Conservation (phyloP, 1,140 invertebrate genomes). For the Xylocopa sonorina region DNA sequence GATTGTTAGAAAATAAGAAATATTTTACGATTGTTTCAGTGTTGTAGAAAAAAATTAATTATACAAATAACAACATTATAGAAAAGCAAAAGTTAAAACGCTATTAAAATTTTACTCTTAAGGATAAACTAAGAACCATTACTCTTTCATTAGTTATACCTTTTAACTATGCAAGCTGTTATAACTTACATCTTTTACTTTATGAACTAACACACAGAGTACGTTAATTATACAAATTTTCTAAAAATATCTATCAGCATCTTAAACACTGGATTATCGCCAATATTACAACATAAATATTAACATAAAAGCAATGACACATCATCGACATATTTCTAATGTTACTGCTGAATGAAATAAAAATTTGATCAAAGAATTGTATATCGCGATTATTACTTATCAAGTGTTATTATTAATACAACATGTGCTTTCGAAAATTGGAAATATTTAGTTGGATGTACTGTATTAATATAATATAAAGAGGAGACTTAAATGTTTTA, state of each 20-base stretch:
- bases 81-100: not conserved
- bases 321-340: not conserved
- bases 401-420: not conserved
- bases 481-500: constrained; percentile 9
- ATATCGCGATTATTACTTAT: not conserved
- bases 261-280: constrained; percentile 50
- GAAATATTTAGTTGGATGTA: not conserved
- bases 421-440: not conserved
- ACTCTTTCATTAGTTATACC: not conserved
- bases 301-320: not conserved
- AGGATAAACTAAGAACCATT: no score
- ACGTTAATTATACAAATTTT: constrained; percentile 19
- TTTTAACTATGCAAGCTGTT: not conserved
- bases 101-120: not conserved
- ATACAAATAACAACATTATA: not conserved
- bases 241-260: constrained; percentile 61
- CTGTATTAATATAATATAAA: no score
- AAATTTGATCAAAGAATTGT: not conserved
- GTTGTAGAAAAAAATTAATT: not conserved
- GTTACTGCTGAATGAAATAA: not conserved
- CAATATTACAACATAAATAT: constrained; percentile 46
- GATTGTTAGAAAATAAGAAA: not conserved
- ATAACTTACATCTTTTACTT: not conserved
- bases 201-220: constrained; percentile 14
- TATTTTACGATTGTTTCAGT: not conserved